A percentile compares a stretch with the other conserved stretches of the same genome.
Evolutionary conservation across 1,140 invertebrate genomes (phyloP).

Genomic region (Galleria mellonella): DNA sequence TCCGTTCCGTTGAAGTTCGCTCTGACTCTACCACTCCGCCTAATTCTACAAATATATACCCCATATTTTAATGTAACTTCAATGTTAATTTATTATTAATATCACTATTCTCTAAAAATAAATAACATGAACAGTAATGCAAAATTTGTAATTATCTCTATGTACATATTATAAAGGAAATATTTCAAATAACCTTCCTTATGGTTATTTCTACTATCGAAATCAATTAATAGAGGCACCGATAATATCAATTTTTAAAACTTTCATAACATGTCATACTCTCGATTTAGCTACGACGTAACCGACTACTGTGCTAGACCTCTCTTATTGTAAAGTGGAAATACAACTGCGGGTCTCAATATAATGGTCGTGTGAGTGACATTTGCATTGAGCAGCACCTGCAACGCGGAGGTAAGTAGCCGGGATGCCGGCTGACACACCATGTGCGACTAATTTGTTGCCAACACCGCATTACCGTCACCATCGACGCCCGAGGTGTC

Average conservation of each 20-base stretch:
- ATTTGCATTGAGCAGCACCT: conserved; percentile 50
- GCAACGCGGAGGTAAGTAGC: conserved; percentile 37
- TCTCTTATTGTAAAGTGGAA: not conserved
- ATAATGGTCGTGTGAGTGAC: conserved; percentile 31
- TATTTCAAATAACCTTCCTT: too few relatives aligned
- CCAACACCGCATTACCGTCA: conserved; percentile 51
- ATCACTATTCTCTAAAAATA: not conserved
- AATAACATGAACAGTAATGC: too few relatives aligned
- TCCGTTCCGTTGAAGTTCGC: conserved; percentile 38
- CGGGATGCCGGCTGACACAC: conserved; percentile 54
- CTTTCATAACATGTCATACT: not conserved
- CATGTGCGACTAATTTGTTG: conserved; percentile 70
- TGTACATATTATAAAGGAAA: too few relatives aligned
- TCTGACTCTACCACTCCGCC: not conserved
- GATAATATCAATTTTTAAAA: not conserved
- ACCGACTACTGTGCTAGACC: not conserved
- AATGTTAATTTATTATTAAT: too few relatives aligned
- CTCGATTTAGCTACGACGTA: not conserved
- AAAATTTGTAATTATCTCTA: too few relatives aligned
- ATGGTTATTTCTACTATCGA: not conserved
- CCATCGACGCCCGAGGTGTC: conserved; percentile 58
- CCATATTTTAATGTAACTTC: too few relatives aligned
- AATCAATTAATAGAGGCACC: not conserved
- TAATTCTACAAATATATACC: not conserved
- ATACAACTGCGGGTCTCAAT: conserved; percentile 11